A percentile compares a stretch with the other conserved stretches of the same genome.
phyloP scores from a whole-genome alignment of 2,797 vertebrate species.

The Sebastes ruberrimus region DNA sequence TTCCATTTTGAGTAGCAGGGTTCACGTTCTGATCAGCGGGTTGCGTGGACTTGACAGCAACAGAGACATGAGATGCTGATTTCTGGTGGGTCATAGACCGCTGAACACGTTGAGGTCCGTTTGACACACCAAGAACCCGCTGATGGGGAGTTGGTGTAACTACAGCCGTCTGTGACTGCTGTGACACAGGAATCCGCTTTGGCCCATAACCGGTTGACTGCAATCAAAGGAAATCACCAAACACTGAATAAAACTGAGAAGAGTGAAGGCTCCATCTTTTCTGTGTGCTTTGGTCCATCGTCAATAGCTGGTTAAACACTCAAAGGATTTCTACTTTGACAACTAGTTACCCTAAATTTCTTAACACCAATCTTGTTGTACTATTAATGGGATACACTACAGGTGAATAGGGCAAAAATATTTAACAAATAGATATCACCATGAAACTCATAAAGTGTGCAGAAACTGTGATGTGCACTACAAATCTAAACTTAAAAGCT shows the following conservation, averaged over 20 bases:
- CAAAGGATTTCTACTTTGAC: neutral
- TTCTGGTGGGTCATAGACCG: constrained; percentile 73
- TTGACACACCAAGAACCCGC: constrained; percentile 80
- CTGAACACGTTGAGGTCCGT: constrained; percentile 83
- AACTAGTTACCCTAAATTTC: neutral
- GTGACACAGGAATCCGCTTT: constrained; percentile 84
- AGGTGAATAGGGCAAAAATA: too few species aligned
- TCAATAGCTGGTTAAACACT: neutral
- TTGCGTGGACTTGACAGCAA: constrained; percentile 27
- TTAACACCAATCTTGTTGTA: neutral
- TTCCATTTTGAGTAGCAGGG: constrained; percentile 37
- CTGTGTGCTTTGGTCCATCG: neutral
- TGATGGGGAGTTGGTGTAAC: constrained; percentile 79
- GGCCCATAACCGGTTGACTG: constrained; percentile 79
- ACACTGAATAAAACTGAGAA: neutral
- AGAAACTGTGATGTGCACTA: neutral
- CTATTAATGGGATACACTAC: too few species aligned
- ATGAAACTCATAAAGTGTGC: neutral
- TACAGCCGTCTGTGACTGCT: constrained; percentile 72
- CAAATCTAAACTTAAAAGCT: neutral
- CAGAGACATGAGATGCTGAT: neutral
- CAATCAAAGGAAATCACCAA: neutral
- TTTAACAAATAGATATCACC: too few species aligned
- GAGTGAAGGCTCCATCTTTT: neutral
- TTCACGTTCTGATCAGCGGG: constrained; percentile 70